Conservation (phyloP, 2,113 vertebrate species). For the Scomber japonicus region DNA sequence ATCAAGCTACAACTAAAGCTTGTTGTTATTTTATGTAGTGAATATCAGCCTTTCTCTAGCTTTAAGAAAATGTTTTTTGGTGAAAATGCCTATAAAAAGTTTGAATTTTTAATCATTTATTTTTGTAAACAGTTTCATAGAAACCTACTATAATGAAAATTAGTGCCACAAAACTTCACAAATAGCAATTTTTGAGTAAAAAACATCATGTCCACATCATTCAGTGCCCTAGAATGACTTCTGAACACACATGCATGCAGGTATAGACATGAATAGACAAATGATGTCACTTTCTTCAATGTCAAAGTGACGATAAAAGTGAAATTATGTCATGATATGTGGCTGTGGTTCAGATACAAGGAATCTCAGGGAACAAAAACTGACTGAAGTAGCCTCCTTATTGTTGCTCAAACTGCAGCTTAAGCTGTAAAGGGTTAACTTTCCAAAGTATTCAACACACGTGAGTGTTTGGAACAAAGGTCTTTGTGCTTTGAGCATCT, state of each 20-base stretch:
- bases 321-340: not conserved
- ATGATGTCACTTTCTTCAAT: not conserved
- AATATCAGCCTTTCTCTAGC: not conserved
- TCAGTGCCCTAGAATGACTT: too few species aligned
- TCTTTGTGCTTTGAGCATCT: constrained; percentile 51
- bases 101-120: not conserved
- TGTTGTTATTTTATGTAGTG: constrained; percentile 21
- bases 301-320: not conserved
- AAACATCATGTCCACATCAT: too few species aligned
- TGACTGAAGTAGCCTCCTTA: not conserved
- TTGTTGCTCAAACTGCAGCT: not conserved
- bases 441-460: constrained; percentile 22
- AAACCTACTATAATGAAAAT: not conserved
- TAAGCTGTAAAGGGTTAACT: constrained; percentile 21
- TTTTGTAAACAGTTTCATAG: not conserved
- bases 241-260: too few species aligned
- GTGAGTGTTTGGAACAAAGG: constrained; percentile 47
- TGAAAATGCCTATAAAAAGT: not conserved
- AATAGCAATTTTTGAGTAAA: too few species aligned
- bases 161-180: too few species aligned
- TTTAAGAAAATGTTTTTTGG: not conserved
- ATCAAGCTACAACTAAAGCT: constrained; percentile 25
- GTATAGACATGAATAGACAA: not conserved
- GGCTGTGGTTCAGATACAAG: not conserved
- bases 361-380: not conserved